Base-by-base conservation (phyloP, 2,113 vertebrate genomes). In the Arothron firmamentum region DNA sequence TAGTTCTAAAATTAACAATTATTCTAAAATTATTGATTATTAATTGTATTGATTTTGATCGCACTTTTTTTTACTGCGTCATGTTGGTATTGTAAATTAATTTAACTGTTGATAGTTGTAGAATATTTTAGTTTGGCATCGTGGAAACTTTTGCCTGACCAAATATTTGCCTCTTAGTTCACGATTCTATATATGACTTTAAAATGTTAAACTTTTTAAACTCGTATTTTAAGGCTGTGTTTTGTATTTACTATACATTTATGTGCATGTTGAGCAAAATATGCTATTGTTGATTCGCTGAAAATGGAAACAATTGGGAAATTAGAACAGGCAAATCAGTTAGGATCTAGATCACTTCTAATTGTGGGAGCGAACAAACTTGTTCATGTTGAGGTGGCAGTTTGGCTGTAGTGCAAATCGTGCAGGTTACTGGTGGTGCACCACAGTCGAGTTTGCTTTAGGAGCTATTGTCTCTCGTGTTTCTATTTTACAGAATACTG, bases 301-400 rank as follows among this genome's bases (percentile, higher is more conserved):
- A 1, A 51, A 62, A 52, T 8, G 25, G 8, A 15, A 12, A 21
- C 5, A 0, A 3, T 1, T 16, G 49, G 2, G 0, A 1, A 7
- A 10, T 50, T 75, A 77, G 28, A 13, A 65, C 79, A 81, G 88
- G 88, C 85, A 75, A 45, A 20, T 7, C 6, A 3, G 0, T 1
- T 16, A 76, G 17, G 66, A 68, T 1, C 65, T 64, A 25, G 34
- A 28, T 53, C 52, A 46, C 42, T 41, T 60, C 47, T 61, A 46
- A 8, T 46, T 7, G n/a, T 38, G 62, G 20, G 43, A 56, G 43
- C 11, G 56, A 50, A 68, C 20, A 48, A 74, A 81, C 59, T 85
- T 86, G 80, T 74, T 75, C 74, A 72, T 89, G 89, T 91, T 90
- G 90, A 91, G 90, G 87, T 92, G 90, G 91, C 90, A 86, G 68